These are phyloP conservation scores for Plestiodon gilberti DNA, from an alignment of 2,113 vertebrate species.

Conservation along the genomic window DNA sequence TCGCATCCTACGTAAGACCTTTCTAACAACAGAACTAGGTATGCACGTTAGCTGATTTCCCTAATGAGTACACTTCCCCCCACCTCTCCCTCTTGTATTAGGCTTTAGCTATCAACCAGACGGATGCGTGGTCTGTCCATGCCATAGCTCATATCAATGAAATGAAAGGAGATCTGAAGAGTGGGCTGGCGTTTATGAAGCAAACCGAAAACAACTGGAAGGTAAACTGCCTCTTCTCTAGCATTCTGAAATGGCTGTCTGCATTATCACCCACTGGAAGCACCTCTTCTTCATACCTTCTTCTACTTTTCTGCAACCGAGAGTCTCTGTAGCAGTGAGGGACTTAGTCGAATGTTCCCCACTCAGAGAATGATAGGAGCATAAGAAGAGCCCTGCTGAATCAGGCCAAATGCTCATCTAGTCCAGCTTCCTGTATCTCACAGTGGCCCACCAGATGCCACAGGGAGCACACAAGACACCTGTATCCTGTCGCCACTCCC, in stretches of 20 bases:
- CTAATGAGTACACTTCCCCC: background rate
- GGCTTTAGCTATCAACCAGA: constrained; percentile 82
- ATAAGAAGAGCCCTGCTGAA: too few relatives aligned
- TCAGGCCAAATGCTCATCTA: too few relatives aligned
- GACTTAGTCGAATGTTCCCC: too few relatives aligned
- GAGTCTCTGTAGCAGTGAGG: too few relatives aligned
- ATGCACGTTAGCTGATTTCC: background rate
- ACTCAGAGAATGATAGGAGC: too few relatives aligned
- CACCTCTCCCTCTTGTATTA: constrained; percentile 42
- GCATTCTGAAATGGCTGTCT: background rate
- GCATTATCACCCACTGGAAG: background rate
- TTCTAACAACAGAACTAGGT: background rate
- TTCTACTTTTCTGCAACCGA: too few relatives aligned
- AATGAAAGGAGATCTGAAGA: constrained; percentile 88
- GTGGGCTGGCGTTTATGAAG: constrained; percentile 89
- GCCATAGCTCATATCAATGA: constrained; percentile 90
- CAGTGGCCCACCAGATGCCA: too few relatives aligned
- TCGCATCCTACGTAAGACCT: background rate
- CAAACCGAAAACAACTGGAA: constrained; percentile 87
- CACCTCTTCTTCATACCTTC: background rate
- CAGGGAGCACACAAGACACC: too few relatives aligned
- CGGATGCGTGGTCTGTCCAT: constrained; percentile 90
- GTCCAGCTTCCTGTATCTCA: too few relatives aligned
- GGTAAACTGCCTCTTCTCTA: constrained; percentile 68
- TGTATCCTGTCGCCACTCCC: too few relatives aligned